These are phyloP conservation scores for Periophthalmus magnuspinnatus DNA, from an alignment of 2,797 vertebrate genomes.

Conservation along the genomic window DNA sequence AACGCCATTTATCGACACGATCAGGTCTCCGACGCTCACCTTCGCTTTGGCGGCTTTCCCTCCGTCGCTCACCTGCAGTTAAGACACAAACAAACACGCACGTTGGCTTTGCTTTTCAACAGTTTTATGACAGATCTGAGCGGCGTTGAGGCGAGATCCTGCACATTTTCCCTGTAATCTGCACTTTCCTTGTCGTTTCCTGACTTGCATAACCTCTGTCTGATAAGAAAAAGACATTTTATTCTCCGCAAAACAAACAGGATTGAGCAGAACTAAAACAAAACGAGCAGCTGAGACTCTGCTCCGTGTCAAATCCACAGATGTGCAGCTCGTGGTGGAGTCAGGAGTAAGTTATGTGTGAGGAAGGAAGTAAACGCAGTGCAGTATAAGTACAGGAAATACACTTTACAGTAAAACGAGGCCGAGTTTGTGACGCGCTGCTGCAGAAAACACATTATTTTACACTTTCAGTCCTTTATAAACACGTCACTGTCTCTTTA, in stretches of 20 bases:
- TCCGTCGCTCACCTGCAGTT: slow-evolving; percentile 85
- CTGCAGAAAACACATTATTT: too few relatives aligned
- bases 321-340: neutral
- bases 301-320: slow-evolving; percentile 31
- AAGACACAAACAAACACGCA: neutral
- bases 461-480: too few relatives aligned
- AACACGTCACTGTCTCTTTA: too few relatives aligned
- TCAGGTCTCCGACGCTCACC: slow-evolving; percentile 88
- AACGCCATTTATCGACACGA: slow-evolving; percentile 92
- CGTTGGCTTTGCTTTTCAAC: too few relatives aligned
- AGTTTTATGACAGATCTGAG: neutral
- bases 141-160: neutral
- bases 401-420: too few relatives aligned
- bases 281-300: slow-evolving; percentile 7
- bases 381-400: too few relatives aligned
- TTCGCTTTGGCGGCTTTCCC: slow-evolving; percentile 90
- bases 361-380: too few relatives aligned
- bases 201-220: slow-evolving; percentile 38
- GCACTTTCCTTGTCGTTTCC: slow-evolving; percentile 39
- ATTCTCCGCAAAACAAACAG: slow-evolving; percentile 13
- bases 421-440: too few relatives aligned
- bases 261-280: neutral
- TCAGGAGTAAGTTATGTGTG: too few relatives aligned
- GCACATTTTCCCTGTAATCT: neutral
- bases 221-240: slow-evolving; percentile 37